Percentiles rank a stretch among this genome's conserved stretches.
Conservation (phyloP, 2,888 invertebrate species). For the Drosophila bunnanda region DNA sequence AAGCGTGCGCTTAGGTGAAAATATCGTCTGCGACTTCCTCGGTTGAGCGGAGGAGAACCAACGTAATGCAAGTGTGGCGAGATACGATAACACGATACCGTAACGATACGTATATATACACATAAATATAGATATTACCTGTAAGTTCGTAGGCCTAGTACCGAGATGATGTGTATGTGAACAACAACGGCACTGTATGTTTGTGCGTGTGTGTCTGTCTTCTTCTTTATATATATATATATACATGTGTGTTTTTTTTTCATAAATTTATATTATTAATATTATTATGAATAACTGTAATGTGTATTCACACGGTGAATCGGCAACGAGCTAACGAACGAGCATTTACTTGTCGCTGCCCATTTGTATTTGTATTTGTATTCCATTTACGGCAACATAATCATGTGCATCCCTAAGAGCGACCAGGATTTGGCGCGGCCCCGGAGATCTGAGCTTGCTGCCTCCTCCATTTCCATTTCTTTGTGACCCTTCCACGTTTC, state of each 20-base stretch:
- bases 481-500: conserved; percentile 41
- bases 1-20: conserved; percentile 51
- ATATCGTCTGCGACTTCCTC: conserved; percentile 22
- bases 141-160: conserved; percentile 52
- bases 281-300: conserved; percentile 37
- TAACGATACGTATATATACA: conserved; percentile 50
- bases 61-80: conserved; percentile 28
- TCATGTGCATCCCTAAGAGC: conserved; percentile 6
- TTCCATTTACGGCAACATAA: conserved; percentile 52
- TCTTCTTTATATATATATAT: conserved; percentile 41
- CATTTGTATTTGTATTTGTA: conserved; percentile 56
- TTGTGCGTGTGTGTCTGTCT: conserved; percentile 41
- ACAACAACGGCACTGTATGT: conserved; percentile 12
- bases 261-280: conserved; percentile 40
- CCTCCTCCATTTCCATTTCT: neutral
- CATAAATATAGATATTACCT: conserved; percentile 67
- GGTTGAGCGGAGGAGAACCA: conserved; percentile 25
- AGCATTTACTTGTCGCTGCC: conserved; percentile 22
- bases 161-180: conserved; percentile 38
- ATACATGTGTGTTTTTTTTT: conserved; percentile 49
- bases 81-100: conserved; percentile 26
- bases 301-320: conserved; percentile 59
- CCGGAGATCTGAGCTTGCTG: conserved; percentile 1
- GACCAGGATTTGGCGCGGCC: neutral
- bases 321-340: conserved; percentile 21